These are phyloP conservation scores for Microchirus variegatus DNA, from an alignment of 2,797 vertebrate species.

Conservation along the genomic window DNA sequence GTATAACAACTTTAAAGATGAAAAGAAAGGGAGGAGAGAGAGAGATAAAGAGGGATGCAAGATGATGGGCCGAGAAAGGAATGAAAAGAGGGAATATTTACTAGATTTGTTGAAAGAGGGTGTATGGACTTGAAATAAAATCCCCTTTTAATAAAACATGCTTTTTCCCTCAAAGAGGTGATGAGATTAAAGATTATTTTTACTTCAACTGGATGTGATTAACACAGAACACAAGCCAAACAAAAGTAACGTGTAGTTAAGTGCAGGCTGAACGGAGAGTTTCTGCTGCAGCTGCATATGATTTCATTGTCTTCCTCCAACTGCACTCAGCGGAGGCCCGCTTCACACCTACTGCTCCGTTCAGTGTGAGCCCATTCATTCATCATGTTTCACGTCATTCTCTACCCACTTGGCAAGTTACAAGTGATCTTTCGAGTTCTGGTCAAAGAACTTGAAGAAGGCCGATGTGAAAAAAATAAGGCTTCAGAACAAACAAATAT, in stretches of 20 bases:
- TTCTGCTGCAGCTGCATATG: slow-evolving; percentile 39
- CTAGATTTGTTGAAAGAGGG: neutral
- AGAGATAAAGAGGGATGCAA: neutral
- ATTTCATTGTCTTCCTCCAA: slow-evolving; percentile 31
- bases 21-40: neutral
- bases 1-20: slow-evolving; percentile 31
- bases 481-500: neutral
- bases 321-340: slow-evolving; percentile 20
- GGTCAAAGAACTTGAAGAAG: neutral
- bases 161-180: slow-evolving; percentile 31
- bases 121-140: slow-evolving; percentile 11
- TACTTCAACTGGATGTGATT: slow-evolving; percentile 24
- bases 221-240: slow-evolving; percentile 35
- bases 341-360: slow-evolving; percentile 29
- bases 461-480: neutral
- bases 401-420: neutral
- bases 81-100: neutral
- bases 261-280: slow-evolving; percentile 21
- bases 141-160: slow-evolving; percentile 12
- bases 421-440: neutral
- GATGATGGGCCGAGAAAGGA: slow-evolving; percentile 3
- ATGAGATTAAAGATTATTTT: slow-evolving; percentile 26
- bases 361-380: slow-evolving; percentile 37
- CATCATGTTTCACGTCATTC: too few species aligned
- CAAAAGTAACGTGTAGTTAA: slow-evolving; percentile 45